phyloP scores from a whole-genome alignment of 2,797 vertebrate genomes.

The Phalanger gymnotis region DNA sequence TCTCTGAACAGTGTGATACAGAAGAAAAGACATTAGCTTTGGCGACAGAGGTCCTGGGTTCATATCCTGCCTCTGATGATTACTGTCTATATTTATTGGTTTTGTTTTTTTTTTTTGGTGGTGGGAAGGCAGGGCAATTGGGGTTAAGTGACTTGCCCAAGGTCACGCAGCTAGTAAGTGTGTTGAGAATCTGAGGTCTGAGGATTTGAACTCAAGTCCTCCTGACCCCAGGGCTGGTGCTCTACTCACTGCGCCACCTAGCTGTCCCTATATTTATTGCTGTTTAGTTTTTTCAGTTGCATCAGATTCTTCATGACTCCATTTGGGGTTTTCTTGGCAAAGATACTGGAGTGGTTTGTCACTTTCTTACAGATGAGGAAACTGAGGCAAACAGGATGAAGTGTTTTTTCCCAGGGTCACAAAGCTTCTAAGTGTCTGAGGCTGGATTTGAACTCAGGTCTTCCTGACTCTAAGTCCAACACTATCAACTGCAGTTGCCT shows the following conservation, averaged over 20 bases:
- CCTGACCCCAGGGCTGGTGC: no score
- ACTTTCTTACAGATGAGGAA: not conserved
- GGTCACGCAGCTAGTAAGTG: no score
- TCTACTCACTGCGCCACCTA: no score
- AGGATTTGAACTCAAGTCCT: no score
- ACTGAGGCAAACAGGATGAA: not conserved
- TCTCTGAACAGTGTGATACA: not conserved
- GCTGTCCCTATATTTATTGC: not conserved
- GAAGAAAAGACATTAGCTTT: not conserved
- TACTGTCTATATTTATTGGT: not conserved
- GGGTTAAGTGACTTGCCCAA: no score
- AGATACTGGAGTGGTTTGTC: not conserved
- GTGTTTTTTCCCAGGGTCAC: not conserved
- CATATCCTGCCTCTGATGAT: not conserved
- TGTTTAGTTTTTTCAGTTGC: not conserved
- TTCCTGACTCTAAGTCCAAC: not conserved
- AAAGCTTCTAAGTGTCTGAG: not conserved
- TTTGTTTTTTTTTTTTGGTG: no score
- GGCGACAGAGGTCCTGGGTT: not conserved
- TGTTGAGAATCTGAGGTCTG: no score
- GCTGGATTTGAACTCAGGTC: not conserved
- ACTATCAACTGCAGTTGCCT: not conserved
- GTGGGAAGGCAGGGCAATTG: no score
- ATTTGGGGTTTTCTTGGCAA: not conserved
- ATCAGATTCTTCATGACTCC: not conserved